Conservation (phyloP, 2,888 invertebrate genomes). For the Deroplatys truncata region DNA sequence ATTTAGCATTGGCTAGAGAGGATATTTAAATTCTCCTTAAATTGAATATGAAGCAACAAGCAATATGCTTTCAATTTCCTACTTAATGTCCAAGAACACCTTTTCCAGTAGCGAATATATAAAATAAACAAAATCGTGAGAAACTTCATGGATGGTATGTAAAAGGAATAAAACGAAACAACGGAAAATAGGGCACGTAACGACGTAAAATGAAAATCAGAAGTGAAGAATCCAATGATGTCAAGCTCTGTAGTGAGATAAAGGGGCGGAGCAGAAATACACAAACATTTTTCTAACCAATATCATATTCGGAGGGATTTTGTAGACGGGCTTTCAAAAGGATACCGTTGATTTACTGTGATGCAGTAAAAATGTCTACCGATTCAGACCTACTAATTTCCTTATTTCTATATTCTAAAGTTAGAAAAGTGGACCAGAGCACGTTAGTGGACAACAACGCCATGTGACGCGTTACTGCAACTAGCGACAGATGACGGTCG, state of each 20-base stretch:
- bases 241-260: background rate
- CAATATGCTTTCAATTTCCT: too few relatives aligned
- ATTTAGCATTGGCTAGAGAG: too few relatives aligned
- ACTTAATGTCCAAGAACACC: too few relatives aligned
- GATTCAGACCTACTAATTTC: background rate
- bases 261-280: background rate
- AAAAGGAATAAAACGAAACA: background rate
- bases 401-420: background rate
- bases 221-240: background rate
- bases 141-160: background rate
- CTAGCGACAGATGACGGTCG: background rate
- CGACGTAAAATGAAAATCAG: background rate
- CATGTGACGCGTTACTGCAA: background rate
- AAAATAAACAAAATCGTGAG: background rate
- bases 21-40: too few relatives aligned
- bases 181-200: background rate
- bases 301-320: background rate
- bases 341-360: background rate
- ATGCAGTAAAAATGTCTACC: background rate
- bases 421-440: background rate
- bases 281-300: background rate
- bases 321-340: background rate
- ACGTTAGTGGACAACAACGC: background rate
- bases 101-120: background rate
- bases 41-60: too few relatives aligned